Evolutionary conservation across 2,888 invertebrate genomes (phyloP).

Genomic region (Chrysolina haemoptera): DNA sequence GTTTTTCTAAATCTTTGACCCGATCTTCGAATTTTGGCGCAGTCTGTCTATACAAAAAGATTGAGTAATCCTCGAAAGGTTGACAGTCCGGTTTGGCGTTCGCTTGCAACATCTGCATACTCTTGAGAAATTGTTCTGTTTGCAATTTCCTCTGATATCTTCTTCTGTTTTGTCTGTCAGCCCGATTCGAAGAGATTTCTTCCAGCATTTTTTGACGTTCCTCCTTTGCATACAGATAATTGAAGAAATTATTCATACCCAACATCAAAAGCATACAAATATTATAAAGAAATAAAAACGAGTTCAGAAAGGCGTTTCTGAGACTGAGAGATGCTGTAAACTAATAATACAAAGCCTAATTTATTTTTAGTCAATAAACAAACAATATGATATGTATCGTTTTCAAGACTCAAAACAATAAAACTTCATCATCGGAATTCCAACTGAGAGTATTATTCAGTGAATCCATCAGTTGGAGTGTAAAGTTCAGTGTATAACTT

Average conservation of each 20-base stretch:
- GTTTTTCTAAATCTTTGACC: conserved; percentile 85
- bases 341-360: too few species aligned
- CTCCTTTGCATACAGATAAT: conserved; percentile 72
- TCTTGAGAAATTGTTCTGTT: conserved; percentile 87
- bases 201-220: conserved; percentile 82
- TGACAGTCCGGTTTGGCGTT: conserved; percentile 78
- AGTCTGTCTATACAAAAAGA: conserved; percentile 88
- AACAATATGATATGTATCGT: too few species aligned
- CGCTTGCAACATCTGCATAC: conserved; percentile 87
- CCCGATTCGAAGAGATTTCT: conserved; percentile 80
- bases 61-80: conserved; percentile 87
- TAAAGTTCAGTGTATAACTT: too few species aligned
- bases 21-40: conserved; percentile 89
- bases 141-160: conserved; percentile 81
- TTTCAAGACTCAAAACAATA: too few species aligned
- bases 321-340: too few species aligned
- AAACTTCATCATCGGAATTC: too few species aligned
- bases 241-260: conserved; percentile 1
- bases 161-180: conserved; percentile 76
- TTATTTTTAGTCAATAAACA: too few species aligned
- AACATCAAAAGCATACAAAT: background rate
- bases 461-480: too few species aligned
- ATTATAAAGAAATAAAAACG: background rate
- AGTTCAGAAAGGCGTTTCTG: background rate
- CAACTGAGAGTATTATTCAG: too few species aligned